Evolutionary conservation across 2,888 invertebrate species (phyloP).

Genomic region (Heteromyza rotundicornis): DNA sequence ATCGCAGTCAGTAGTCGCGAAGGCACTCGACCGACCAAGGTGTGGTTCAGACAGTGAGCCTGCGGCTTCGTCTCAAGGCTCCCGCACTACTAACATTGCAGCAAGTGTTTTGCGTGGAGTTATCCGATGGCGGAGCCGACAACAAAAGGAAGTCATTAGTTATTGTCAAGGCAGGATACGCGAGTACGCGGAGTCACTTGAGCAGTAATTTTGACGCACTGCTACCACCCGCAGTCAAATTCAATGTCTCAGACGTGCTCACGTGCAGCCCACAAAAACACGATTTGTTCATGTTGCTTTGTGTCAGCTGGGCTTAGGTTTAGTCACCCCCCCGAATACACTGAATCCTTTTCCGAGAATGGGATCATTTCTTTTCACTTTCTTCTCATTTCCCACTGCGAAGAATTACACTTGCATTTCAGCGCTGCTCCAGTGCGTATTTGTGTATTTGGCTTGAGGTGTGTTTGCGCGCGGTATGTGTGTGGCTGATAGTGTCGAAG

Average conservation of each 20-base stretch:
- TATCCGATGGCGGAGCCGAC: not conserved
- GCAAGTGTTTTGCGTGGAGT: too few species aligned
- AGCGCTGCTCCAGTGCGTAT: too few species aligned
- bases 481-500: not conserved
- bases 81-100: too few species aligned
- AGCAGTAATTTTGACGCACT: not conserved
- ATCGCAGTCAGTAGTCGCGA: too few species aligned
- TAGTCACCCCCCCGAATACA: not conserved
- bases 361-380: too few species aligned
- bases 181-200: not conserved
- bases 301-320: not conserved
- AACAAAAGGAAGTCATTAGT: slow-evolving; percentile 4
- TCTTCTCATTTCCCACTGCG: too few species aligned
- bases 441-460: not conserved
- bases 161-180: not conserved
- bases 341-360: too few species aligned
- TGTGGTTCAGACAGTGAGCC: too few species aligned
- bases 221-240: too few species aligned
- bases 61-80: too few species aligned
- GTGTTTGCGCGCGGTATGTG: not conserved
- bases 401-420: too few species aligned
- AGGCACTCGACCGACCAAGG: too few species aligned
- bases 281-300: not conserved
- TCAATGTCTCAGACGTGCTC: not conserved
- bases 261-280: not conserved